phyloP scores from a whole-genome alignment of 2,113 vertebrate species.

The Desmodus rotundus region DNA sequence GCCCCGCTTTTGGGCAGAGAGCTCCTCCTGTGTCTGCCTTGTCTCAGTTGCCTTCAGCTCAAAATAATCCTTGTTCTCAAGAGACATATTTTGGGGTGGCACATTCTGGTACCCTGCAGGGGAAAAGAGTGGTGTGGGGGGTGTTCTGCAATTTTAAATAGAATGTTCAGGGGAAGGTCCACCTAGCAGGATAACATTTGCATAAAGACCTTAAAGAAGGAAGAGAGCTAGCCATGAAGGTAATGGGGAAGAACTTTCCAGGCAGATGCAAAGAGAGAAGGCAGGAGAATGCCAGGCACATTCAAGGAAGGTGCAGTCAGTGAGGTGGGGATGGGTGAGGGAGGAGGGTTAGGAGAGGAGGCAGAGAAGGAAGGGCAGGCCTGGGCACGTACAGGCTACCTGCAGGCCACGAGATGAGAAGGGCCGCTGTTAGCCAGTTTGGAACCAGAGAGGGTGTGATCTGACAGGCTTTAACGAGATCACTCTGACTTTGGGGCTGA shows the following conservation, averaged over 20 bases:
- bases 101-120: neutral
- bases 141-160: neutral
- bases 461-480: neutral
- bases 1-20: neutral
- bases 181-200: neutral
- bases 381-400: rapidly evolving
- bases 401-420: neutral
- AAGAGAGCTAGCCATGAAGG: neutral
- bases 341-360: neutral
- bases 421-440: neutral
- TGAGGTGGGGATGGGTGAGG: neutral
- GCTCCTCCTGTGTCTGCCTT: neutral
- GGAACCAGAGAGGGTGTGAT: neutral
- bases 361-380: too few relatives aligned
- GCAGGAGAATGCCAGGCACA: rapidly evolving
- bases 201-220: neutral
- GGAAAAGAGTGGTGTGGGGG: neutral
- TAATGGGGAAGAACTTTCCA: too few relatives aligned
- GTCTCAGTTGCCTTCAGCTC: neutral
- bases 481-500: neutral
- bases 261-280: neutral
- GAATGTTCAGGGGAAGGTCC: neutral
- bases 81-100: neutral
- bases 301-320: rapidly evolving
- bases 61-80: neutral